Conservation (phyloP, 2,113 vertebrate species). For the Crocuta crocuta region DNA sequence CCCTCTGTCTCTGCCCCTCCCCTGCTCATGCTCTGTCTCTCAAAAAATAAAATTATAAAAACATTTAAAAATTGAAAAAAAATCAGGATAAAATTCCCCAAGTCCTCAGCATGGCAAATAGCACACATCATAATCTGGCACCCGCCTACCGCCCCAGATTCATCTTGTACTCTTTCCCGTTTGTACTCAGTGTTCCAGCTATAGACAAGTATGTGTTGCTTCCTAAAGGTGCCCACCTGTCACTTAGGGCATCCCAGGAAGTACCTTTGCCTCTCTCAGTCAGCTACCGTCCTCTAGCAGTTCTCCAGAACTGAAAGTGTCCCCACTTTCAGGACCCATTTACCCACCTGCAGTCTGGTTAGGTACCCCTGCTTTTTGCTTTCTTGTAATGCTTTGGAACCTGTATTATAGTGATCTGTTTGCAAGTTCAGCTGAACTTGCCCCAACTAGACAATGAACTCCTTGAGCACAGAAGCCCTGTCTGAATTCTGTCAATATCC, state of each 20-base stretch:
- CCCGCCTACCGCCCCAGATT: background rate
- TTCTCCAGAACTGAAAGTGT: background rate
- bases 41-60: too few relatives aligned
- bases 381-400: background rate
- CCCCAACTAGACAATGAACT: background rate
- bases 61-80: background rate
- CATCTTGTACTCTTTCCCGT: background rate
- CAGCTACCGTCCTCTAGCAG: background rate
- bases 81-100: conserved; percentile 47
- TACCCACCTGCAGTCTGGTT: background rate
- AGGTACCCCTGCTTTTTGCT: background rate
- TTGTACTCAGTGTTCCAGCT: background rate
- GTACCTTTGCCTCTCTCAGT: background rate
- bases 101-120: conserved; percentile 43
- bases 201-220: background rate
- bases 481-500: conserved; percentile 33
- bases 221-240: background rate
- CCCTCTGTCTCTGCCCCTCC: too few relatives aligned
- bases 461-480: background rate
- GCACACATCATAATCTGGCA: background rate
- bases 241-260: background rate
- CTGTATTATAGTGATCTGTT: background rate
- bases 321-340: background rate
- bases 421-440: background rate
- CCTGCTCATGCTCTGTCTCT: too few relatives aligned